Evolutionary conservation across 2,888 invertebrate genomes (phyloP).

Genomic region (Pinctada fucata): DNA sequence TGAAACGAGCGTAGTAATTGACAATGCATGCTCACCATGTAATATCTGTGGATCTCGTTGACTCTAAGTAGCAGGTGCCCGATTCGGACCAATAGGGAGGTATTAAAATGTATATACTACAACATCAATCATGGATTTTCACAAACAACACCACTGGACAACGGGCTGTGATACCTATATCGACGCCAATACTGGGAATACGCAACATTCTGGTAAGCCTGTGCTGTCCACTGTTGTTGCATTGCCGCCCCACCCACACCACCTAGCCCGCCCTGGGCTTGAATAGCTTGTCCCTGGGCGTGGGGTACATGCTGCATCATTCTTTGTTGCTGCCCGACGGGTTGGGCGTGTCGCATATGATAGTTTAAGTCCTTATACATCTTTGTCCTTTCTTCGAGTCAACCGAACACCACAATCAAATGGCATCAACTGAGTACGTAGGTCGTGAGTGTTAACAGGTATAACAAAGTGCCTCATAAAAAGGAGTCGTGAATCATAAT

Average conservation of each 20-base stretch:
- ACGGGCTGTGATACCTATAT: constrained; percentile 17
- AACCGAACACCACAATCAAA: no score
- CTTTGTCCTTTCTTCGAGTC: neutral
- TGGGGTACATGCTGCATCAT: neutral
- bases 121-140: no score
- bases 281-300: neutral
- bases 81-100: no score
- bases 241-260: neutral
- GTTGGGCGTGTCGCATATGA: neutral
- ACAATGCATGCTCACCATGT: no score
- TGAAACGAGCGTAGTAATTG: no score
- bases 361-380: neutral
- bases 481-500: no score
- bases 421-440: no score
- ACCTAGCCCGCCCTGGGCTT: neutral
- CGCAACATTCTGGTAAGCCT: constrained; percentile 3
- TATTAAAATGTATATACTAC: no score
- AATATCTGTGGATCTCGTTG: no score
- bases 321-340: neutral
- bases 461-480: no score
- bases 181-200: constrained; percentile 19
- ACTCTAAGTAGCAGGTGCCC: no score
- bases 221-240: neutral
- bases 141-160: neutral
- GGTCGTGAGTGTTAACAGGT: no score